Evolutionary conservation across 2,888 invertebrate species (phyloP).

Genomic region (Calameuta idolon): DNA sequence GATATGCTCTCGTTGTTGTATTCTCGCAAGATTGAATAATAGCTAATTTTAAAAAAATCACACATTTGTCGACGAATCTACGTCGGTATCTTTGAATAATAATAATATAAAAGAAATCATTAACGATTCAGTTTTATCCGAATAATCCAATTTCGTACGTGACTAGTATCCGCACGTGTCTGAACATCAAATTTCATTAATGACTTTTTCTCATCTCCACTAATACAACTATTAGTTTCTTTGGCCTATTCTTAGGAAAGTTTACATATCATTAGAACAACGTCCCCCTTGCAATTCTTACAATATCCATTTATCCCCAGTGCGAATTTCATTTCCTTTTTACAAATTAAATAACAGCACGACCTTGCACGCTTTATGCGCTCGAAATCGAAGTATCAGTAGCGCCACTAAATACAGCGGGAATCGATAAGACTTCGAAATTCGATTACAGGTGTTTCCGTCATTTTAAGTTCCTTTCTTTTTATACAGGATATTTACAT

Average conservation of each 20-base stretch:
- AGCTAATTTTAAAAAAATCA: not conserved
- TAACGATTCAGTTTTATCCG: not conserved
- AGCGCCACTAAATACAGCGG: not conserved
- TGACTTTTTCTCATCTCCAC: not conserved
- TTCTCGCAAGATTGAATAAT: not conserved
- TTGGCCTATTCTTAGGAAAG: not conserved
- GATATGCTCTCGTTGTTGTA: not conserved
- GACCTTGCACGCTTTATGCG: not conserved
- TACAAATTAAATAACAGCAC: constrained; percentile 24
- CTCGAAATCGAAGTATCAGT: not conserved
- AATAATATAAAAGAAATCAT: not conserved
- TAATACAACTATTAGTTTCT: not conserved
- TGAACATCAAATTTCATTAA: not conserved
- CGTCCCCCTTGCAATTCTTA: not conserved
- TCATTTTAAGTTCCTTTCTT: constrained; percentile 1
- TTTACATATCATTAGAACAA: not conserved
- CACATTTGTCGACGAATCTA: not conserved
- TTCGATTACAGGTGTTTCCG: too few species aligned
- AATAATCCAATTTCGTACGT: not conserved
- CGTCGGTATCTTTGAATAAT: not conserved
- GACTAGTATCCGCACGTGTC: not conserved
- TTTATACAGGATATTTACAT: constrained; percentile 54
- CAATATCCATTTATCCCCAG: not conserved
- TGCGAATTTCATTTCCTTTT: constrained; percentile 10
- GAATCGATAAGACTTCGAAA: too few species aligned